These are phyloP conservation scores for Drosophila quadrilineata DNA, from an alignment of 1,140 invertebrate species.

Conservation along the genomic window DNA sequence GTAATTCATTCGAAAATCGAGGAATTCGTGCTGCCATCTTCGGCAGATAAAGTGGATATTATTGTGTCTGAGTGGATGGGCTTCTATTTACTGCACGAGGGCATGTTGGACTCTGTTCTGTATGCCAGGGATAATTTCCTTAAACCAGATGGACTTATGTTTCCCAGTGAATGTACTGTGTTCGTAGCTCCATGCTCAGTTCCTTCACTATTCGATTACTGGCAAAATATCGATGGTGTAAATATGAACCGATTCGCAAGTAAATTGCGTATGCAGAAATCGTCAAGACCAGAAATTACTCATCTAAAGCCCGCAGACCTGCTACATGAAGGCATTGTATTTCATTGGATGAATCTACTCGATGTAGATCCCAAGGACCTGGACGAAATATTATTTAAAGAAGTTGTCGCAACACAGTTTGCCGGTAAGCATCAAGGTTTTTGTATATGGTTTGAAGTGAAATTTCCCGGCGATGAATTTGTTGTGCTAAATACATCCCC, in stretches of 20 bases:
- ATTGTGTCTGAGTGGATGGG: slow-evolving; percentile 99
- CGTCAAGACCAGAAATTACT: slow-evolving; percentile 83
- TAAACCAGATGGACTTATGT: slow-evolving; percentile 87
- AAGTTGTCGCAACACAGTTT: slow-evolving; percentile 82
- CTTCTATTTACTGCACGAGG: slow-evolving; percentile 98
- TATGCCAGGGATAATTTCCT: slow-evolving; percentile 96
- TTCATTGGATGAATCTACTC: slow-evolving; percentile 84
- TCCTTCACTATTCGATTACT: slow-evolving; percentile 85
- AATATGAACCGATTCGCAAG: slow-evolving; percentile 83
- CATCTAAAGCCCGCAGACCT: slow-evolving; percentile 82
- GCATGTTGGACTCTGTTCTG: slow-evolving; percentile 97
- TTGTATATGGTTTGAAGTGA: slow-evolving; percentile 86
- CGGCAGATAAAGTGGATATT: slow-evolving; percentile 93
- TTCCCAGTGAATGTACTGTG: slow-evolving; percentile 84
- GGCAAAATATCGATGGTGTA: slow-evolving; percentile 84
- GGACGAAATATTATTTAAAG: slow-evolving; percentile 80
- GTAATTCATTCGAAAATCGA: slow-evolving; percentile 85
- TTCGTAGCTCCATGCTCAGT: slow-evolving; percentile 87
- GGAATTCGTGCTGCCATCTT: slow-evolving; percentile 88
- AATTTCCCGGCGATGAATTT: slow-evolving; percentile 82
- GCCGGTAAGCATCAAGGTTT: slow-evolving; percentile 88
- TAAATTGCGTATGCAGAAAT: slow-evolving; percentile 82
- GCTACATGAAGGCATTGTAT: slow-evolving; percentile 82
- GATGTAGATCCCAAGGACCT: slow-evolving; percentile 82
- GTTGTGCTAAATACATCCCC: slow-evolving; percentile 90